Conservation (phyloP, 2,888 invertebrate species). For the Norana najaformis region DNA sequence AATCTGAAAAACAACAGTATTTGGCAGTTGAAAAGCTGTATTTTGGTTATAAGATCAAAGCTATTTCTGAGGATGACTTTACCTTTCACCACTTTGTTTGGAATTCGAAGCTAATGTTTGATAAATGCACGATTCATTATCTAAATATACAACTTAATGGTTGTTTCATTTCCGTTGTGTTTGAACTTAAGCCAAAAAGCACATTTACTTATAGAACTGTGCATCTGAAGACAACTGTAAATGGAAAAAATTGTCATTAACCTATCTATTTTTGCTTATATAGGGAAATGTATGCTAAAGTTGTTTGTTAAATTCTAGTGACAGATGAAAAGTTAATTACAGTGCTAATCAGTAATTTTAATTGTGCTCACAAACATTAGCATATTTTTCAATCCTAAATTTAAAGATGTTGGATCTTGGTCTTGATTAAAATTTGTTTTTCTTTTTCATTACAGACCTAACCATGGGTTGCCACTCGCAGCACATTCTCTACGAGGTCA, state of each 20-base stretch:
- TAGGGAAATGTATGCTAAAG: neutral
- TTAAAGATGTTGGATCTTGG: neutral
- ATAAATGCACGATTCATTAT: no score
- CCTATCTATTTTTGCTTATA: neutral
- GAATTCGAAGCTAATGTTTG: no score
- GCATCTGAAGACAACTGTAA: neutral
- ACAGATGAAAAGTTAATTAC: neutral
- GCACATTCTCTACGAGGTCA: neutral
- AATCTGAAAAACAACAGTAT: no score
- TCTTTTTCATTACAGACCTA: neutral
- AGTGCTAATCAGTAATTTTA: neutral
- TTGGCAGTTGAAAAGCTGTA: no score
- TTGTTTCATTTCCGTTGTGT: neutral
- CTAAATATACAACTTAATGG: no score
- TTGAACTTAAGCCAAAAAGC: neutral
- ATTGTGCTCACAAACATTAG: neutral
- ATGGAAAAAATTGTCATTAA: neutral
- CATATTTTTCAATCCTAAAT: neutral
- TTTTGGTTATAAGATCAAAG: no score
- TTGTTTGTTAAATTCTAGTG: neutral
- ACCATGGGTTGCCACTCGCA: conserved; percentile 6
- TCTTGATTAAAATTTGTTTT: neutral
- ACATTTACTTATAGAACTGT: neutral
- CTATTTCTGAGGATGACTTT: no score
- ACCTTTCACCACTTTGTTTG: no score